Base-by-base conservation (phyloP, 2,113 vertebrate genomes). In the Isurus oxyrinchus region DNA sequence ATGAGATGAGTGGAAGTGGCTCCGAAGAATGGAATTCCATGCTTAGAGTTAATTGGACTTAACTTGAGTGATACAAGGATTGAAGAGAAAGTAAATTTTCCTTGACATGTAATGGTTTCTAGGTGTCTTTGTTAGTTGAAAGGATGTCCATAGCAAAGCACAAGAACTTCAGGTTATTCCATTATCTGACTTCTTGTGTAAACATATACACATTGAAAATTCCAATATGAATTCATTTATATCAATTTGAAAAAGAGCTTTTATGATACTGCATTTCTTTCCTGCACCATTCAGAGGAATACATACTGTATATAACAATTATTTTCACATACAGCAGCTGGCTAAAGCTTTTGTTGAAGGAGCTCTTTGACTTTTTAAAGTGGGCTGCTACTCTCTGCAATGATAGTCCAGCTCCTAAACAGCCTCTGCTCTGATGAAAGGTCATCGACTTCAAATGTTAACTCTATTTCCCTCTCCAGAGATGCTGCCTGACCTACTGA, bases 201-300 rank as follows among this genome's bases (percentile, higher is more conserved):
- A 95, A 76, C 27, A 0, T 25, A 14, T 44, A 67, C 35, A 21
- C n/a, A 76, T 95, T 72, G 11, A 27, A 72, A 69, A 55, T 55
- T 25, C 94, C 67, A 35, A 31, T 1, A 95, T 53, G 94, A 49
- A 72, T 49, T 95, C 25, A 95, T 95, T 72, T 72, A 11, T 61
- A 55, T 95, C 94, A 95, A 53, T 76, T 95, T 95, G 27, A 59
- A 91, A 94, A 72, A 72, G 44, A 72, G 11, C 44, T 55, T 95
- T 95, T 95, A 44, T 67, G n/a, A 67, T 49, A 53, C 87, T 11
- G 44, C 10, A 13, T 31, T 23, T 55, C 94, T 67, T 95, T 55
- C 49, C 49, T 55, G 31, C 94, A 72, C 44, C 44, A 95, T 25
- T 95, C 49, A 72, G 31, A 76, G 53, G 44, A 55, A 31, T 72